phyloP scores from a whole-genome alignment of 2,888 invertebrate genomes.

The Acanthococcus lagerstroemiae region DNA sequence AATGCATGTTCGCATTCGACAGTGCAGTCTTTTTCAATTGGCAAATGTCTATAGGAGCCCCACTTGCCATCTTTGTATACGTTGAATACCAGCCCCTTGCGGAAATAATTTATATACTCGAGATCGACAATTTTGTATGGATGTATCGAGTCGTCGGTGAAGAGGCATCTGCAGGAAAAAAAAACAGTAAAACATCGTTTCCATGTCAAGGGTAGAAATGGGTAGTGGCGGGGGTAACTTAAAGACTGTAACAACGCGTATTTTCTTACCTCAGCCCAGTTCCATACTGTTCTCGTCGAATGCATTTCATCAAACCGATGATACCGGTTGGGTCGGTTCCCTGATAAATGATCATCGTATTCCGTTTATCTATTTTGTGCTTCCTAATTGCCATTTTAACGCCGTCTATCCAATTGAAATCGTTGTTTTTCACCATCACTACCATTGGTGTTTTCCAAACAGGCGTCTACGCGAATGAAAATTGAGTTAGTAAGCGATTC shows the following conservation, averaged over 20 bases:
- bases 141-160: constrained; percentile 19
- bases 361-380: constrained; percentile 49
- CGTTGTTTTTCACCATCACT: constrained; percentile 56
- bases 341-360: constrained; percentile 57
- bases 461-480: constrained; percentile 31
- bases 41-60: constrained; percentile 79
- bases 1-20: constrained; percentile 78
- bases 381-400: constrained; percentile 64
- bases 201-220: neutral
- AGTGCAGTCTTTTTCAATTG: constrained; percentile 47
- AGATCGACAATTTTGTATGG: constrained; percentile 27
- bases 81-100: constrained; percentile 73
- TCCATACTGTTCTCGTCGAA: constrained; percentile 63
- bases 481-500: neutral
- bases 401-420: constrained; percentile 68
- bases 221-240: neutral
- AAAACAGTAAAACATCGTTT: neutral
- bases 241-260: neutral
- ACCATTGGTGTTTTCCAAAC: constrained; percentile 44
- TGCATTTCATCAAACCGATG: constrained; percentile 80
- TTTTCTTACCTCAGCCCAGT: constrained; percentile 15
- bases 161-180: constrained; percentile 9
- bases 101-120: constrained; percentile 18
- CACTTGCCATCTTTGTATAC: constrained; percentile 63
- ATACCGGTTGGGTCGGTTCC: constrained; percentile 62